These are phyloP conservation scores for Ammodytes marinus DNA, from an alignment of 2,113 vertebrate species.

Conservation along the genomic window DNA sequence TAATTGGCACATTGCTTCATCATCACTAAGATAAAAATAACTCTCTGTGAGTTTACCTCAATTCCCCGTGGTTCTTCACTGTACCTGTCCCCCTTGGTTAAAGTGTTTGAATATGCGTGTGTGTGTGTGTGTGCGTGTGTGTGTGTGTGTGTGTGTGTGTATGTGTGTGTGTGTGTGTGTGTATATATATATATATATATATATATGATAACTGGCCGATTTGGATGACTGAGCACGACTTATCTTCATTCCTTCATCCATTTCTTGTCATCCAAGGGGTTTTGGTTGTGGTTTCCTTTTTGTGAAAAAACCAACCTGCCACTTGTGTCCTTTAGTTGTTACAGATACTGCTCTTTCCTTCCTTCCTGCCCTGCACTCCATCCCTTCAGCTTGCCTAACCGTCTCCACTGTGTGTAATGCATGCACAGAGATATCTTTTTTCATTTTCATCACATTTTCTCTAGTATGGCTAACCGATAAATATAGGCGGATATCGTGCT, in stretches of 20 bases:
- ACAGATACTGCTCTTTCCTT: conserved; percentile 24
- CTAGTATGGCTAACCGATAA: no score
- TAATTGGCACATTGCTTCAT: background rate
- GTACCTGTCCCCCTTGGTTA: background rate
- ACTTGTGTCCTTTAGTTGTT: conserved; percentile 1
- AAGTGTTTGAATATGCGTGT: background rate
- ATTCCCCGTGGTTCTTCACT: background rate
- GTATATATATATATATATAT: no score
- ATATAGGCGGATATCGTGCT: no score
- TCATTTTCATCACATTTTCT: no score
- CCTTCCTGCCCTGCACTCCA: background rate
- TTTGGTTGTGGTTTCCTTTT: conserved; percentile 30
- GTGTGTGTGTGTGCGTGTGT: background rate
- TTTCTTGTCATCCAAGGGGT: background rate
- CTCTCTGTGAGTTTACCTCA: background rate
- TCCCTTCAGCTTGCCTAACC: background rate
- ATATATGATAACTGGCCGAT: background rate
- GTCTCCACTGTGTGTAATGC: background rate
- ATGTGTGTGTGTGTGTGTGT: no score
- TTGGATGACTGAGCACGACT: background rate
- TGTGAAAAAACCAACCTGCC: conserved; percentile 2
- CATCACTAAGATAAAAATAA: background rate
- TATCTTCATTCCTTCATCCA: background rate
- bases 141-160: background rate
- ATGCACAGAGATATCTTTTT: background rate